These are phyloP conservation scores for Ephydatia muelleri DNA, from an alignment of 37 sponge, comb jelly and placozoan genomes.

Conservation along the genomic window DNA sequence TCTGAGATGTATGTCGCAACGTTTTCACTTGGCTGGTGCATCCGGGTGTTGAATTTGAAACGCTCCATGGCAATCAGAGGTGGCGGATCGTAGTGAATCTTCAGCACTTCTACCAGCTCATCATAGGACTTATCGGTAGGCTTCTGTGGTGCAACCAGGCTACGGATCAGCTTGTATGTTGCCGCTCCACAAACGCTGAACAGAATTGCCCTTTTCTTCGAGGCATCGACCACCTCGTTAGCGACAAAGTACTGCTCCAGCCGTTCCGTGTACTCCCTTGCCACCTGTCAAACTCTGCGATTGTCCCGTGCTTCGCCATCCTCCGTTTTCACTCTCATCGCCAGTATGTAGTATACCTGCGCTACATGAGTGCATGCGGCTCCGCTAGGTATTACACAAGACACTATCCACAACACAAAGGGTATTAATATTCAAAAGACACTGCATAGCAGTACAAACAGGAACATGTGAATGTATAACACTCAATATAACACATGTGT, in stretches of 20 bases:
- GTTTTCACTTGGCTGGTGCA: background rate
- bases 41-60: background rate
- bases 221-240: background rate
- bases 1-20: background rate
- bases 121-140: background rate
- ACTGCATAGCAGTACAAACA: slow-evolving; percentile 68
- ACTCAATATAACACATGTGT: too few relatives aligned
- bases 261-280: background rate
- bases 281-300: background rate
- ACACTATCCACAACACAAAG: slow-evolving; percentile 90
- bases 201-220: background rate
- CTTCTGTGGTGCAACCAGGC: slow-evolving; percentile 7
- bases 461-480: too few relatives aligned
- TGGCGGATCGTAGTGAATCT: slow-evolving; percentile 3
- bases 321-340: background rate
- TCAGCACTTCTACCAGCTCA: background rate
- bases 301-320: background rate
- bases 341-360: background rate
- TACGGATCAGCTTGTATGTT: slow-evolving; percentile 2
- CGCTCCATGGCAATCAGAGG: background rate
- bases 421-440: slow-evolving; percentile 81
- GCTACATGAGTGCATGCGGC: too few relatives aligned
- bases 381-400: too few relatives aligned
- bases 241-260: background rate
- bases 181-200: background rate